A percentile compares a stretch with the other conserved stretches of the same genome.
phyloP scores from a whole-genome alignment of 1,140 invertebrate species.

The Solenopsis fugax region DNA sequence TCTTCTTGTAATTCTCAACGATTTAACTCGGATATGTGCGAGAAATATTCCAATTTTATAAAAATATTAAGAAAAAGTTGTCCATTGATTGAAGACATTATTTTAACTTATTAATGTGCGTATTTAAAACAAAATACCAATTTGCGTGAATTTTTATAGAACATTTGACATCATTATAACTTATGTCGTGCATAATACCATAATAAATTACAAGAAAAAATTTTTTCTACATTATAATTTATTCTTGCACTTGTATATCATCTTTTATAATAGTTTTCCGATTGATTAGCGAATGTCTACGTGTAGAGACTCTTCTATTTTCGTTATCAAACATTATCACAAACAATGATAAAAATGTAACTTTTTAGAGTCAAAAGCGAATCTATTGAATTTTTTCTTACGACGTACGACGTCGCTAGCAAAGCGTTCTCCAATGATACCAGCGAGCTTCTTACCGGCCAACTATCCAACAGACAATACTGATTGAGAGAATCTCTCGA shows the following conservation, averaged over 20 bases:
- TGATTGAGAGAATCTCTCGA: neutral
- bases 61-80: neutral
- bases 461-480: neutral
- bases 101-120: neutral
- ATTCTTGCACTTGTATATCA: neutral
- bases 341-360: neutral
- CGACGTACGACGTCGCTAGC: neutral
- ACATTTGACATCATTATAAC: neutral
- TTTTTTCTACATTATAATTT: neutral
- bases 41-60: neutral
- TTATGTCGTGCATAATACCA: neutral
- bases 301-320: neutral
- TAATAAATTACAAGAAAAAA: neutral
- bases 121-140: neutral
- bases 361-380: neutral
- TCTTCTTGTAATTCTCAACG: neutral
- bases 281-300: neutral
- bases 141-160: neutral
- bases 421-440: conserved; percentile 41
- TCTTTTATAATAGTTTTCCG: neutral
- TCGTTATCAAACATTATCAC: neutral
- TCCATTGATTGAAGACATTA: neutral
- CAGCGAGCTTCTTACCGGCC: conserved; percentile 29
- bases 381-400: neutral
- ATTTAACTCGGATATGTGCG: neutral